A percentile compares a stretch with the other conserved stretches of the same genome.
Evolutionary conservation across 2,797 vertebrate species (phyloP).

Genomic region (Nyctalus aviator): DNA sequence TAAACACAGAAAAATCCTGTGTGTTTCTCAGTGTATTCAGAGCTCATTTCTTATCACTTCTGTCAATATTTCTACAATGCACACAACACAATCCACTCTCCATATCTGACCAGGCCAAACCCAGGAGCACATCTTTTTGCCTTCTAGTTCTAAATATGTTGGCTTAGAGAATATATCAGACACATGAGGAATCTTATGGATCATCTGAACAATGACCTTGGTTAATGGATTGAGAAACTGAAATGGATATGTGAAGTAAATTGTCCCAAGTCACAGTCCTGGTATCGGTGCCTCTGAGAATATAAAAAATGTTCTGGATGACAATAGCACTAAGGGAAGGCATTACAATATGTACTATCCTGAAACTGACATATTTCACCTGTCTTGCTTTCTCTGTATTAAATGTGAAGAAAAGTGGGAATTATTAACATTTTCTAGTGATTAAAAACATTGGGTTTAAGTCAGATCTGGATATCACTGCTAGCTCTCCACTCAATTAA

Average conservation of each 20-base stretch:
- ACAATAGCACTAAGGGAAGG: neutral
- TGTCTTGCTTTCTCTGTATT: slow-evolving; percentile 16
- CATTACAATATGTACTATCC: neutral
- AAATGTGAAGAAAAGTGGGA: neutral
- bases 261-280: neutral
- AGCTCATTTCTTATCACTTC: slow-evolving; percentile 83
- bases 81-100: slow-evolving; percentile 47
- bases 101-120: slow-evolving; percentile 46
- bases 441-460: neutral
- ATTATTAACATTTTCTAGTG: neutral
- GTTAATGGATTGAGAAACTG: neutral
- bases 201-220: neutral
- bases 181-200: neutral
- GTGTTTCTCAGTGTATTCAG: slow-evolving; percentile 71
- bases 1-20: slow-evolving; percentile 73
- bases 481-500: slow-evolving; percentile 44
- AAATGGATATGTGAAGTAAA: neutral
- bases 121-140: neutral
- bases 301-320: neutral
- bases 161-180: neutral
- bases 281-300: neutral
- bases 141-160: neutral
- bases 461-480: slow-evolving; percentile 38
- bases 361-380: neutral
- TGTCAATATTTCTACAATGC: slow-evolving; percentile 79